Evolutionary conservation across 2,888 invertebrate genomes (phyloP).

Genomic region (Chironomus tentans): DNA sequence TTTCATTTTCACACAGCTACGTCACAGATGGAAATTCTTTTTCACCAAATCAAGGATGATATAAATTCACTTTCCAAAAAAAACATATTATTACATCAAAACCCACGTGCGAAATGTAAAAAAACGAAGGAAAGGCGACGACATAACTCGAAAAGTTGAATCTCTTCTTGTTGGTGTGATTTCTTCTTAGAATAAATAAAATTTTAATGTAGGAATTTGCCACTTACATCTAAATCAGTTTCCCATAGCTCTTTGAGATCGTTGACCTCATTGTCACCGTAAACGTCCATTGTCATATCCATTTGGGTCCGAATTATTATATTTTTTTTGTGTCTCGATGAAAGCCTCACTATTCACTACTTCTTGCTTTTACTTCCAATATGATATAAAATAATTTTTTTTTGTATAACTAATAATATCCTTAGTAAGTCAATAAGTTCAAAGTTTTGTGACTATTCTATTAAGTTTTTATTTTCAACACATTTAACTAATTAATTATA

Average conservation of each 20-base stretch:
- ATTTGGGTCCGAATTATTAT: not conserved
- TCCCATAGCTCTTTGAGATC: slow-evolving; percentile 26
- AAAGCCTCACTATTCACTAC: slow-evolving; percentile 5
- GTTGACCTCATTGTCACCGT: slow-evolving; percentile 23
- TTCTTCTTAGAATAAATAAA: too few species aligned
- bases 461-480: not conserved
- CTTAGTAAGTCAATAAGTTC: not conserved
- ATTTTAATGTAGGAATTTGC: not conserved
- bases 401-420: too few species aligned
- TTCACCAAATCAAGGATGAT: not conserved
- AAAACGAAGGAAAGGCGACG: too few species aligned
- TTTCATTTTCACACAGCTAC: not conserved
- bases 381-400: not conserved
- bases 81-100: not conserved
- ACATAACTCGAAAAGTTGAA: too few species aligned
- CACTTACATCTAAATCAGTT: slow-evolving; percentile 22
- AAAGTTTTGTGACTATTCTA: not conserved
- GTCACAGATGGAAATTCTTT: too few species aligned
- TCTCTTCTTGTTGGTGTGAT: too few species aligned
- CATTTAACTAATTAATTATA: too few species aligned
- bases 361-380: not conserved
- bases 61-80: not conserved
- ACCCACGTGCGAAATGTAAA: too few species aligned
- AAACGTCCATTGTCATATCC: slow-evolving; percentile 27
- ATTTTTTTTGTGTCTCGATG: not conserved